Conservation (phyloP, 2,113 vertebrate genomes). For the Origma solitaria region DNA sequence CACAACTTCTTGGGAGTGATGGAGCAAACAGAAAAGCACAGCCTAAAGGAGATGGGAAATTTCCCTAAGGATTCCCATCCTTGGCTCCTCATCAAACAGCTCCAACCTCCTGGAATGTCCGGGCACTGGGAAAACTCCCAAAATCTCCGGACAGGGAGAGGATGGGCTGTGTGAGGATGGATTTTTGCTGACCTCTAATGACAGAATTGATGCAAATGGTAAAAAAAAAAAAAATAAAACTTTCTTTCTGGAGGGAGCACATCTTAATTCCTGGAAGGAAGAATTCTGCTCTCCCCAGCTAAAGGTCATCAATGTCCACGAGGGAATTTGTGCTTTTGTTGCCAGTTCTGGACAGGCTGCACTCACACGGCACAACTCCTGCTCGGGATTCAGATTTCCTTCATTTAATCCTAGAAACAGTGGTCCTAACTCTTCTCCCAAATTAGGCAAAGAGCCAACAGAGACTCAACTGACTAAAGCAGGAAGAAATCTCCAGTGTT, state of each 20-base stretch:
- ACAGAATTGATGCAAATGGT: background rate
- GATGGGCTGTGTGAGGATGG: background rate
- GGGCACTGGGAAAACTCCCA: background rate
- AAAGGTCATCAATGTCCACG: background rate
- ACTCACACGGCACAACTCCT: too few species aligned
- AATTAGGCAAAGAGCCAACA: background rate
- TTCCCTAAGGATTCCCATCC: background rate
- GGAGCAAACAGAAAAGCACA: background rate
- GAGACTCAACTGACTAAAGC: background rate
- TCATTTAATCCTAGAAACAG: background rate
- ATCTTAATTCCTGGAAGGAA: background rate
- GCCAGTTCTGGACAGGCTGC: background rate
- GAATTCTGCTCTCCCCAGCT: background rate
- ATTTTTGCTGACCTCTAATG: background rate
- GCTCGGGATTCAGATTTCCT: background rate
- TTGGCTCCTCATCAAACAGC: background rate
- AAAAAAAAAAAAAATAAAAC: background rate
- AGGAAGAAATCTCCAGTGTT: background rate
- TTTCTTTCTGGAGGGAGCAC: background rate
- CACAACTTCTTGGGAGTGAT: background rate
- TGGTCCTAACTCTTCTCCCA: background rate
- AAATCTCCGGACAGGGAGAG: background rate
- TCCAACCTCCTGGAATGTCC: accelerated
- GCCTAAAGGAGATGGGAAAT: background rate
- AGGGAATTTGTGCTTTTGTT: background rate